A percentile compares a stretch with the other conserved stretches of the same genome.
These are phyloP conservation scores for Sphecodes monilicornis DNA, from an alignment of 2,888 invertebrate genomes.

Conservation along the genomic window DNA sequence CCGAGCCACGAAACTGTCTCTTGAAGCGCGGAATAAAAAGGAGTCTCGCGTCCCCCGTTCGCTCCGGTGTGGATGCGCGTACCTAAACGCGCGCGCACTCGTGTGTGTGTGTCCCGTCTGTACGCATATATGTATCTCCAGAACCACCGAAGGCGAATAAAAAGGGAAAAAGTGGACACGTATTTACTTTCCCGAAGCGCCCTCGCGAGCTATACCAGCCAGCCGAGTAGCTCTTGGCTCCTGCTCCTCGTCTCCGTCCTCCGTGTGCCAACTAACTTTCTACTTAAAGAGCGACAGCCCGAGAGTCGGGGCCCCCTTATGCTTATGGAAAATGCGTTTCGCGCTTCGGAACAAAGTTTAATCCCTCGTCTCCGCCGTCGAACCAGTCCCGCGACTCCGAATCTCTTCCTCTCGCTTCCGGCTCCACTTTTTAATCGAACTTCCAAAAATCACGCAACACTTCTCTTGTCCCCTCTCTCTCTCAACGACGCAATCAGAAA, in stretches of 20 bases:
- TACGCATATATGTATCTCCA: conserved; percentile 41
- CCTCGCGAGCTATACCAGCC: conserved; percentile 41
- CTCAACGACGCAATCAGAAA: neutral
- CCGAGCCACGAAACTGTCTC: conserved; percentile 33
- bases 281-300: conserved; percentile 65
- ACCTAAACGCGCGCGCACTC: neutral
- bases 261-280: conserved; percentile 63
- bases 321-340: conserved; percentile 64
- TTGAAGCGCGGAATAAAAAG: conserved; percentile 33
- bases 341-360: conserved; percentile 61
- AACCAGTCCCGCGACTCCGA: neutral
- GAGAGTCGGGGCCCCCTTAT: conserved; percentile 51
- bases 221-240: conserved; percentile 43
- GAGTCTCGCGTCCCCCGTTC: conserved; percentile 31
- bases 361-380: conserved; percentile 30
- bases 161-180: conserved; percentile 58
- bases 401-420: neutral
- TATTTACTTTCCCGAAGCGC: conserved; percentile 59
- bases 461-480: too few relatives aligned
- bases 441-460: neutral
- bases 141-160: conserved; percentile 51
- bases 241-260: conserved; percentile 34
- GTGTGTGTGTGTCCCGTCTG: too few relatives aligned
- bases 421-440: neutral
- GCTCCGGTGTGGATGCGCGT: neutral